phyloP scores from a whole-genome alignment of 2,113 vertebrate genomes.

The Malurus elegans region DNA sequence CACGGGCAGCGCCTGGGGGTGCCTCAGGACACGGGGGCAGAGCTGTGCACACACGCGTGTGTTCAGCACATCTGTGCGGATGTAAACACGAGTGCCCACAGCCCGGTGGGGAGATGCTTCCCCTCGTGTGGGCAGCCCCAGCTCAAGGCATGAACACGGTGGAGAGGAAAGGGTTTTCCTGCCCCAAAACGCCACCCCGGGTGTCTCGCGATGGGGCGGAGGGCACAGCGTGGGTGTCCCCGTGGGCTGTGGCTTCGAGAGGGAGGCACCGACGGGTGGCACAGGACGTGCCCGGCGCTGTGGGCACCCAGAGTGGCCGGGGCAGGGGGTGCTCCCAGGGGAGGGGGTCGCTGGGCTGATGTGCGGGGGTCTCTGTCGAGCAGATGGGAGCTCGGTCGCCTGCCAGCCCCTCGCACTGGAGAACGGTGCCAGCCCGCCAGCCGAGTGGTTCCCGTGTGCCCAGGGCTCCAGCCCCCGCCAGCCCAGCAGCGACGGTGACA shows the following conservation, averaged over 20 bases:
- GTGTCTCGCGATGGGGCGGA: rapidly evolving
- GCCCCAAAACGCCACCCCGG: not conserved
- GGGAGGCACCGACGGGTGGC: rapidly evolving
- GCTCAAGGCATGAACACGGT: rapidly evolving
- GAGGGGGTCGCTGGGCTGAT: not conserved
- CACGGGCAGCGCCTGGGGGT: not conserved
- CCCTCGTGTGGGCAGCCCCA: rapidly evolving
- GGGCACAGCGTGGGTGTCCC: not conserved
- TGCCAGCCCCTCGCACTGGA: slow-evolving; percentile 72
- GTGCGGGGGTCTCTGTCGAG: slow-evolving; percentile 10
- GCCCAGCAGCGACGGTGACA: slow-evolving; percentile 30
- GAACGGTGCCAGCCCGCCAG: slow-evolving; percentile 68
- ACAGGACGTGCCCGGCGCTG: not conserved
- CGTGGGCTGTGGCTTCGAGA: not conserved
- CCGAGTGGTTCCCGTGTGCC: slow-evolving; percentile 58
- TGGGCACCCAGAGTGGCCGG: not conserved
- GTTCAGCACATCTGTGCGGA: not conserved
- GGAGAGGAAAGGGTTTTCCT: not conserved
- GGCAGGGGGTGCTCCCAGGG: not conserved
- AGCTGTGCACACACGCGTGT: not conserved
- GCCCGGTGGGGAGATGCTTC: not conserved
- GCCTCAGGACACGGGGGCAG: not conserved
- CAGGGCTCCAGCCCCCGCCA: slow-evolving; percentile 44
- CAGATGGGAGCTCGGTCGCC: slow-evolving; percentile 78
- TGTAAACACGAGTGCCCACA: rapidly evolving